Evolutionary conservation across 2,888 invertebrate species (phyloP).

Genomic region (Phaedon cochleariae): DNA sequence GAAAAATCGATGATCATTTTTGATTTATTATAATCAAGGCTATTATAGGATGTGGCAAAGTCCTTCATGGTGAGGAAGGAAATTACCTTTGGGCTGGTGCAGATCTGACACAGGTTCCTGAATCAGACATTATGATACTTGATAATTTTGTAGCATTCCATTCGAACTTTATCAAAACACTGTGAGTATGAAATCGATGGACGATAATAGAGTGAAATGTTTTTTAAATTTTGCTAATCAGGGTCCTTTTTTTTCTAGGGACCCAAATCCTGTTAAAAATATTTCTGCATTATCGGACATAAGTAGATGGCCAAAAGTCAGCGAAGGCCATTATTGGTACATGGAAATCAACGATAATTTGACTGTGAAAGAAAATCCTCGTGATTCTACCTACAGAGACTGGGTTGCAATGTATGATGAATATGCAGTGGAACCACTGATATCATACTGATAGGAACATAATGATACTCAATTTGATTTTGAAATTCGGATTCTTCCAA

Average conservation of each 20-base stretch:
- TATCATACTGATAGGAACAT: slow-evolving; percentile 12
- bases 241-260: slow-evolving; percentile 23
- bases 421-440: slow-evolving; percentile 40
- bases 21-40: background rate
- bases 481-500: too few relatives aligned
- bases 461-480: too few relatives aligned
- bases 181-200: slow-evolving; percentile 19
- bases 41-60: slow-evolving; percentile 23
- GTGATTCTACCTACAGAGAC: slow-evolving; percentile 32
- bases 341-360: slow-evolving; percentile 43
- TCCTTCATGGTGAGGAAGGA: slow-evolving; percentile 30
- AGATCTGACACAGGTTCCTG: slow-evolving; percentile 1
- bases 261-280: slow-evolving; percentile 30
- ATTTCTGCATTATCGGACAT: slow-evolving; percentile 29
- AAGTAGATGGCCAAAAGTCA: slow-evolving; percentile 33
- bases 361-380: slow-evolving; percentile 33
- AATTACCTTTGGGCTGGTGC: slow-evolving; percentile 16
- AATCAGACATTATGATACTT: slow-evolving; percentile 21
- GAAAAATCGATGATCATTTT: background rate
- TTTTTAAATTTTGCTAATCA: too few relatives aligned
- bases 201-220: too few relatives aligned
- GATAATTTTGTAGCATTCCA: slow-evolving; percentile 21
- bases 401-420: slow-evolving; percentile 42
- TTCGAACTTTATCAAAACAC: slow-evolving; percentile 23
- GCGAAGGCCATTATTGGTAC: slow-evolving; percentile 31